Evolutionary conservation across 2,113 vertebrate genomes (phyloP).

Genomic region (Alces alces): DNA sequence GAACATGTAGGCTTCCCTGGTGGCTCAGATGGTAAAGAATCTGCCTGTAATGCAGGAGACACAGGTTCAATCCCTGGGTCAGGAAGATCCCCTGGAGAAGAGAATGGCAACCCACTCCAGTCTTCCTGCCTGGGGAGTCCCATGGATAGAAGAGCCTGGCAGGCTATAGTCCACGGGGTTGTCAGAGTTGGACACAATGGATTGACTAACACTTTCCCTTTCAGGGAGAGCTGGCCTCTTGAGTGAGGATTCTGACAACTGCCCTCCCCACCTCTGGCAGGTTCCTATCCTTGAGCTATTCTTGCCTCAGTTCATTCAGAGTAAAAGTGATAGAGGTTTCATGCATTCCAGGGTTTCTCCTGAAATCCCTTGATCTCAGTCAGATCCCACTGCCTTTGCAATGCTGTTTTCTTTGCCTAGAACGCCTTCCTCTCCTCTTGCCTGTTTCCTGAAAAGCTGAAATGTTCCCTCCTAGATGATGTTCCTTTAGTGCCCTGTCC

Average conservation of each 20-base stretch:
- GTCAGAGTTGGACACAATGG: background rate
- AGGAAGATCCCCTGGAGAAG: background rate
- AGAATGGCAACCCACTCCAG: background rate
- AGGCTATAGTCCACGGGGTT: background rate
- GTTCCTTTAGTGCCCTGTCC: background rate
- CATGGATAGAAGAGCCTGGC: background rate
- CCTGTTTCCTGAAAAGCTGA: background rate
- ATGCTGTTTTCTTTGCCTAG: background rate
- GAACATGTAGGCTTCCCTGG: fast-evolving
- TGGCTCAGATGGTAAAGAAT: background rate
- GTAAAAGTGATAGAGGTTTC: background rate
- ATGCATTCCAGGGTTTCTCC: background rate
- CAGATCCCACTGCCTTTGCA: background rate
- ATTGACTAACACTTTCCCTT: background rate
- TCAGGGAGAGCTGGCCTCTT: background rate
- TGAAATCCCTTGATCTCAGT: background rate
- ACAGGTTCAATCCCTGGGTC: background rate
- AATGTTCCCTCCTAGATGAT: background rate
- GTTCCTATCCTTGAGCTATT: background rate
- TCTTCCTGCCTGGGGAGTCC: background rate
- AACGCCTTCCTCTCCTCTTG: background rate
- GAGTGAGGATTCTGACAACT: background rate
- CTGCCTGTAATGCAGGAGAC: background rate
- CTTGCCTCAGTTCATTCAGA: background rate
- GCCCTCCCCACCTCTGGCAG: background rate